Base-by-base conservation (phyloP, 2,113 vertebrate genomes). In the Myrmecophaga tridactyla region DNA sequence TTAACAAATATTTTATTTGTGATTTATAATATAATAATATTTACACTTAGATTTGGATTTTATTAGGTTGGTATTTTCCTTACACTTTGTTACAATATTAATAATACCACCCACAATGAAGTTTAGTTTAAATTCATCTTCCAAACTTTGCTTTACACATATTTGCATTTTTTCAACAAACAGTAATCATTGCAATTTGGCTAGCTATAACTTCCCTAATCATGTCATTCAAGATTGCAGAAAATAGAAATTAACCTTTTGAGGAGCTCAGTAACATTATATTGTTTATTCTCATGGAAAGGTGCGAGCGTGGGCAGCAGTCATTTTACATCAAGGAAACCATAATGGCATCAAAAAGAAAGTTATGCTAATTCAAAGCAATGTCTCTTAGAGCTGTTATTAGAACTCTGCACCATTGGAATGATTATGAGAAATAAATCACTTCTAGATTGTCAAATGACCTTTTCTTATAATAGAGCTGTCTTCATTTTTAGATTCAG, bases 281-380 rank as follows among this genome's bases (percentile, higher is more conserved):
- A 73, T 43, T 56, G 9, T 92, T 92, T 90, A 5, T 86, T 39
- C 62, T 29, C 43, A 21, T 41, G 60, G 43, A 90, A 81, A 94
- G 94, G 56, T 98, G 89, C 95, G 77, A 73, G 69, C 94, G 72
- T 94, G 95, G 95, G 96, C 76, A 97, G 83, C 23, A 95, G 69
- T 96, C 90, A 96, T 98, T 97, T 72, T 98, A 34, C 4, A 3
- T 53, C n/a, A 86, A 75, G 70, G 94, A 94, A 97, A 86, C 77
- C 94, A 85, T 97, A 95, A 96, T 94, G 92, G 82, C 81, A 96
- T 96, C 86, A 93, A 83, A 86, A 95, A 86, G 48, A 94, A 97
- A 97, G 96, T 97, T 95, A 95, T 88, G 91, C 73, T 97, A 95
- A 98, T 97, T n/a, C 58, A 90, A 88, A 89, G 94, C 76, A 94